Conservation (phyloP, 2,888 invertebrate genomes). For the Biston betularia region DNA sequence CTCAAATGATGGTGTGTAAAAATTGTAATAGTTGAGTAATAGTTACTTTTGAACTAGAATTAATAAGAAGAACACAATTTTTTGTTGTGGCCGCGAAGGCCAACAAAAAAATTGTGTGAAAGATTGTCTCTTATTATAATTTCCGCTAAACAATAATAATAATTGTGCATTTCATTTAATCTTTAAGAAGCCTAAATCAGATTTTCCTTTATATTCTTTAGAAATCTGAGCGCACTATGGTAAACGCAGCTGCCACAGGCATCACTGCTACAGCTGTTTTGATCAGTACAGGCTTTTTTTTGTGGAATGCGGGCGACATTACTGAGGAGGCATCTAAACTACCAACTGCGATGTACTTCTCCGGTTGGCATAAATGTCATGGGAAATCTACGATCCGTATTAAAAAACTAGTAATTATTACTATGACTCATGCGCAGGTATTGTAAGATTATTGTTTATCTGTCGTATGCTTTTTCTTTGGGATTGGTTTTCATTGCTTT, state of each 20-base stretch:
- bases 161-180: no score
- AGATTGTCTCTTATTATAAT: no score
- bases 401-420: conserved; percentile 48
- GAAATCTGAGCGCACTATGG: conserved; percentile 54
- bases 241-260: conserved; percentile 43
- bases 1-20: conserved; percentile 53
- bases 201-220: conserved; percentile 26
- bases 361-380: conserved; percentile 58
- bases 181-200: not conserved
- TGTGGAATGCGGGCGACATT: conserved; percentile 64
- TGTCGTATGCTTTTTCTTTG: not conserved
- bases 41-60: not conserved
- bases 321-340: conserved; percentile 59
- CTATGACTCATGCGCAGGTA: conserved; percentile 58
- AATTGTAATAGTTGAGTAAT: no score
- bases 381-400: conserved; percentile 43
- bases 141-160: no score
- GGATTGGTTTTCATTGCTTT: not conserved
- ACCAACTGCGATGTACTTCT: conserved; percentile 58
- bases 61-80: no score
- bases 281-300: conserved; percentile 54
- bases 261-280: conserved; percentile 47
- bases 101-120: no score
- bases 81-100: no score
- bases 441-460: not conserved